Evolutionary conservation across 1,140 invertebrate species (phyloP).

Genomic region (Heliothis virescens): DNA sequence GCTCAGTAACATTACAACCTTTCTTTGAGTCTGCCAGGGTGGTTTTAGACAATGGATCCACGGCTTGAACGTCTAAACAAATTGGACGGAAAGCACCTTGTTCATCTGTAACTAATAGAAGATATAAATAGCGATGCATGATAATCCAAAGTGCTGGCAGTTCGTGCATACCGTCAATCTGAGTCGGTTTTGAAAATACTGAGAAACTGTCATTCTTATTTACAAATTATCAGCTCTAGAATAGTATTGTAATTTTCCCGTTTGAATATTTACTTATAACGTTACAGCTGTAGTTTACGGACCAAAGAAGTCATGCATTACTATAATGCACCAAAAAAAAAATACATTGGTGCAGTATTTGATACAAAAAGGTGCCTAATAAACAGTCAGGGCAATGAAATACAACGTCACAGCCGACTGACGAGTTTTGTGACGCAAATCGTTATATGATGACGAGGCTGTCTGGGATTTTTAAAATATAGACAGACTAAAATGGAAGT

Average conservation of each 20-base stretch:
- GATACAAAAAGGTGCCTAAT: too few species aligned
- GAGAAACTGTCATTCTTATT: neutral
- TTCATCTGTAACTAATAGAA: conserved; percentile 41
- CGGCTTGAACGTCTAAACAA: conserved; percentile 35
- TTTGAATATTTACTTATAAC: neutral
- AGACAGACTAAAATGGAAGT: too few species aligned
- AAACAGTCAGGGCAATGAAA: too few species aligned
- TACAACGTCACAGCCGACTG: too few species aligned
- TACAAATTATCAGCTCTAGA: neutral
- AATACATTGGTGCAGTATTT: too few species aligned
- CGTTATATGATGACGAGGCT: too few species aligned
- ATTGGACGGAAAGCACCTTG: conserved; percentile 46
- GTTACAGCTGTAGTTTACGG: too few species aligned
- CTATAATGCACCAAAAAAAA: too few species aligned
- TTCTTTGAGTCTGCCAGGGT: conserved; percentile 49
- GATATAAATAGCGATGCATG: conserved; percentile 48
- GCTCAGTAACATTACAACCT: conserved; percentile 52
- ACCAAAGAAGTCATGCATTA: too few species aligned
- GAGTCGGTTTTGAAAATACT: too few species aligned
- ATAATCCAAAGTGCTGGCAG: conserved; percentile 42
- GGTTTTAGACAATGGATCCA: conserved; percentile 54
- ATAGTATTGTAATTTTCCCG: neutral
- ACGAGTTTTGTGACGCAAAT: too few species aligned
- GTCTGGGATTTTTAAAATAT: too few species aligned
- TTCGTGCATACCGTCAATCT: conserved; percentile 37